Percentiles rank a stretch among this genome's conserved stretches.
Conservation (phyloP, 2,888 invertebrate species). For the Meteorus colon region DNA sequence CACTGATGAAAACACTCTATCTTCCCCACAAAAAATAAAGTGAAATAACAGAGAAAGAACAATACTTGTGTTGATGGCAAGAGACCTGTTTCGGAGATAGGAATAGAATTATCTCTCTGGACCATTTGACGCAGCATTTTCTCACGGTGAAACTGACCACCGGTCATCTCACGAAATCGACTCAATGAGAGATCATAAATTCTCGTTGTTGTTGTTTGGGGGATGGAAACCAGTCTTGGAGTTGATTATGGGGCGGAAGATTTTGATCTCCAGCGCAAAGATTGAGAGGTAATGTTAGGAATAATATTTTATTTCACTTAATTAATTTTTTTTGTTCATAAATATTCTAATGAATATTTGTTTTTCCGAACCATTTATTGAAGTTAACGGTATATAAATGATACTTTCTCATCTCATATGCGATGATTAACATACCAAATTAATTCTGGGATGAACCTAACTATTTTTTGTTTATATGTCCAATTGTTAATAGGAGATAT, state of each 20-base stretch:
- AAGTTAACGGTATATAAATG: not conserved
- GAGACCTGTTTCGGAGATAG: slow-evolving; percentile 57
- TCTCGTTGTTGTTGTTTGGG: slow-evolving; percentile 15
- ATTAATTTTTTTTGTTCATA: too few relatives aligned
- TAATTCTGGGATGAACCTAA: not conserved
- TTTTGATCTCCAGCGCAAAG: not conserved
- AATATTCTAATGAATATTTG: not conserved
- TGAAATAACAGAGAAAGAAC: not conserved
- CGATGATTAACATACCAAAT: not conserved
- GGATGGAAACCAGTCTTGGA: slow-evolving; percentile 48
- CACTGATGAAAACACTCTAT: not conserved
- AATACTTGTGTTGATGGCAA: not conserved
- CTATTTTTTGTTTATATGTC: not conserved
- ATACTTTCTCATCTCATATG: not conserved
- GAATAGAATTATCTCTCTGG: slow-evolving; percentile 54
- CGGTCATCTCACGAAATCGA: slow-evolving; percentile 64
- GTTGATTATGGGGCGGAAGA: not conserved
- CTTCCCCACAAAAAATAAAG: not conserved
- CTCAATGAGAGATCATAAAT: slow-evolving; percentile 39
- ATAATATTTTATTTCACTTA: too few relatives aligned
- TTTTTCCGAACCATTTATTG: not conserved
- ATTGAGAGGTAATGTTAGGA: not conserved
- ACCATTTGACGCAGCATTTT: slow-evolving; percentile 58
- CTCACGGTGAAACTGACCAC: slow-evolving; percentile 66
- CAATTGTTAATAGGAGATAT: not conserved